A percentile compares a stretch with the other conserved stretches of the same genome.
Conservation (phyloP, 2,113 vertebrate genomes). For the Mellivora capensis region DNA sequence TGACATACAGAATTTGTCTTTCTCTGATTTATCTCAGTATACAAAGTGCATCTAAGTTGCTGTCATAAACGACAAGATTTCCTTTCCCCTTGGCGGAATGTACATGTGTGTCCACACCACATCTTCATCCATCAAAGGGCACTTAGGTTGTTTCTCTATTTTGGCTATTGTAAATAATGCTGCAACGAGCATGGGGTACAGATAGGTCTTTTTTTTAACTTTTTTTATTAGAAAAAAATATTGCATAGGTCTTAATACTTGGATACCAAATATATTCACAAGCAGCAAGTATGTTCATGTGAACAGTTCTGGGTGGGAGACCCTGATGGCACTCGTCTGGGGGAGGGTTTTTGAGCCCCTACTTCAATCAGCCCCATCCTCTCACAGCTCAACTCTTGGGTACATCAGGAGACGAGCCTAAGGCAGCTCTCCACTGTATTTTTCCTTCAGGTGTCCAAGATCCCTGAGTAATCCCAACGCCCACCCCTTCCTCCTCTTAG, state of each 20-base stretch:
- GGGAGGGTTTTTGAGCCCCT: conserved; percentile 64
- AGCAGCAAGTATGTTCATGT: conserved; percentile 85
- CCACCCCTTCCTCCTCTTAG: conserved; percentile 32
- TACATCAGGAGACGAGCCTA: not conserved
- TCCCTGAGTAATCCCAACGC: not conserved
- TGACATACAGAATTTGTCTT: not conserved
- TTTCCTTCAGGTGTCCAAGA: conserved; percentile 51
- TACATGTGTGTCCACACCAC: not conserved
- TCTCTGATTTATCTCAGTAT: not conserved
- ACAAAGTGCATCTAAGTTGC: not conserved
- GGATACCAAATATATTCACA: conserved; percentile 87
- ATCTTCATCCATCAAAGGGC: not conserved
- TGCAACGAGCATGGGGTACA: not conserved
- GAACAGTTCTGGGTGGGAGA: conserved; percentile 83
- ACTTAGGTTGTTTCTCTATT: not conserved
- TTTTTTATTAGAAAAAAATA: conserved; percentile 88
- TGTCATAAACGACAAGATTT: not conserved
- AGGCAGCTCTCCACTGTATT: conserved; percentile 26
- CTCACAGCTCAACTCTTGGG: conserved; percentile 27
- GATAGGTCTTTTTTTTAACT: conserved; percentile 20
- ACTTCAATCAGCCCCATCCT: not conserved
- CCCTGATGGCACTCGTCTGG: conserved; percentile 52
- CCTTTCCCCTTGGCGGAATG: not conserved
- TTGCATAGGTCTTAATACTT: conserved; percentile 86
- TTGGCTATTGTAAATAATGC: not conserved